Base-by-base conservation (phyloP, 2,113 vertebrate genomes). In the Saguinus imperator region DNA sequence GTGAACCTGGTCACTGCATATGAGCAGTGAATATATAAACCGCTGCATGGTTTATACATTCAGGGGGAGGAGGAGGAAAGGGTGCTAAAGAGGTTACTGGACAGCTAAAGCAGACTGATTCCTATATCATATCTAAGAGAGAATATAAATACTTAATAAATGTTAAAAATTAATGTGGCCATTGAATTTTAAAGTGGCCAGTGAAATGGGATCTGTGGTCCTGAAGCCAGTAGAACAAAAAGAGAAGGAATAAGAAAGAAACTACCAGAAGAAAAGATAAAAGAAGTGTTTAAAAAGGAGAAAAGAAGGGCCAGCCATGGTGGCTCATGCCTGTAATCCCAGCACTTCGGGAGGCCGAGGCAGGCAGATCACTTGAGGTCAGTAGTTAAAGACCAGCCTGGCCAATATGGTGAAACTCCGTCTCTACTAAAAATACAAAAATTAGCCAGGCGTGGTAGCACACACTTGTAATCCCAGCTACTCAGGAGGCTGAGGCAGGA, bases 11-110 rank as follows among this genome's bases (percentile, higher is more conserved):
- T 50, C 50, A 14, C 50, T 50, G 50, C 14, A 16, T 50, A 50
- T 50, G 50, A 50, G 48, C 48, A 50, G 48, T 52, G 50, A 52
- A 52, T 16, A 52, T 52, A 52, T 52, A 52, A 52, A 45, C 37
- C 16, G 3, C 9, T 32, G 35, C 32, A 23, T 10, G 37, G 12
- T 29, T 9, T 85, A n/a, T 7, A 14, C 48, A 27, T 16, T 29
- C 11, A 6, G 0, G 3, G 27, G 21, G 35, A 37, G 52, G 18
- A 9, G 13, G 6, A 66, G 5, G 48, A 27, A 2, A 4, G 14
- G 6, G 18, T 45, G 52, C 32, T 1, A 27, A 1, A 14, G 9
- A 70, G 50, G n/a, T 20, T 10, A 45, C 27, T 23, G 25, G 23
- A 27, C 0, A 64, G 50, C 73, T 45, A 16, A 50, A 85, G 48